These are phyloP conservation scores for Mionectes olivaceus DNA, from an alignment of 2,797 vertebrate genomes.

Conservation along the genomic window DNA sequence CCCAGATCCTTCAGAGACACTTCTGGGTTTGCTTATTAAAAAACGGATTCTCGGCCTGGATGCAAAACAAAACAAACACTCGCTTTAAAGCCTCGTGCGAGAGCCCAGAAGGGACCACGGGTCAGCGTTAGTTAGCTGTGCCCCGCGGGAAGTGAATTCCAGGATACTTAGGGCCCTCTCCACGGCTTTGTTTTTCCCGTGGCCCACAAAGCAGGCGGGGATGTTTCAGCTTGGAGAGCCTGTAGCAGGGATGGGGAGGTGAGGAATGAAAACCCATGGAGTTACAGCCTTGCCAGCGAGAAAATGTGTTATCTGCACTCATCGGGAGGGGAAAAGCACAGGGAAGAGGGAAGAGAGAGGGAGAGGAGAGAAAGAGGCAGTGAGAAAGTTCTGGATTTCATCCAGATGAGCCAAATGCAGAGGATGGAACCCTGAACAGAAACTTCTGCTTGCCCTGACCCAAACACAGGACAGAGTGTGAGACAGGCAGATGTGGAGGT, in stretches of 20 bases:
- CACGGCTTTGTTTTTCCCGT: neutral
- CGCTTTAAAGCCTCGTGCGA: neutral
- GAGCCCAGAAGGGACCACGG: neutral
- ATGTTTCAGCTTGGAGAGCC: neutral
- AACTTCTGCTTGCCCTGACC: neutral
- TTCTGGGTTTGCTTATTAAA: slow-evolving; percentile 49
- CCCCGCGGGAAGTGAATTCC: neutral
- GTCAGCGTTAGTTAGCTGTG: neutral
- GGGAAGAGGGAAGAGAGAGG: neutral
- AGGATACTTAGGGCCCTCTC: neutral
- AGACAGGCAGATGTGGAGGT: neutral
- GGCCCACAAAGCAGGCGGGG: neutral
- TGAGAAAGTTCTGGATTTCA: neutral
- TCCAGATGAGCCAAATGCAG: rapidly evolving
- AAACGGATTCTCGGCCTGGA: neutral
- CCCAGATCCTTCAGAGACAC: neutral
- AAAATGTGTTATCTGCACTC: neutral
- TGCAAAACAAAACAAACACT: slow-evolving; percentile 14
- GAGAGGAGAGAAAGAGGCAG: neutral
- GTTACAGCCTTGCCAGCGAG: neutral
- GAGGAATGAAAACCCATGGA: neutral
- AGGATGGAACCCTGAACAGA: neutral
- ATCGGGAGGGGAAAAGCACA: rapidly evolving
- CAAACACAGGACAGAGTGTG: neutral
- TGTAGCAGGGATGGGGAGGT: rapidly evolving